phyloP scores from a whole-genome alignment of 2,888 invertebrate genomes.

The Lydus trimaculatus region DNA sequence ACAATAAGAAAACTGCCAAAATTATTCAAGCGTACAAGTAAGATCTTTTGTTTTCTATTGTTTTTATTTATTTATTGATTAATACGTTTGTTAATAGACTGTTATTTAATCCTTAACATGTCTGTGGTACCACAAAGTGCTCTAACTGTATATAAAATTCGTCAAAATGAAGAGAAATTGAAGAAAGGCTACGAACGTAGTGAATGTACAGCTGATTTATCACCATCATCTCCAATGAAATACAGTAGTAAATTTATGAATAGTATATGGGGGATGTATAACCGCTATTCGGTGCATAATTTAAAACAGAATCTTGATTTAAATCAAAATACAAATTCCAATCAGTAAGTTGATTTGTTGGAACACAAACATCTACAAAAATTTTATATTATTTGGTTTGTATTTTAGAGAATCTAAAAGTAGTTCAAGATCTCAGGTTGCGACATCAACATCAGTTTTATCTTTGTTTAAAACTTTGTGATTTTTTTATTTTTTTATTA shows the following conservation, averaged over 20 bases:
- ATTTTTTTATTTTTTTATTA: neutral
- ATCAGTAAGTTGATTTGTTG: neutral
- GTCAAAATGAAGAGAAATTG: conserved; percentile 67
- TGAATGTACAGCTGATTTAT: conserved; percentile 62
- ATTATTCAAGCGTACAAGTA: neutral
- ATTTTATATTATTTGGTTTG: conserved; percentile 40
- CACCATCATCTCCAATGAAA: conserved; percentile 67
- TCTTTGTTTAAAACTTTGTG: conserved; percentile 7
- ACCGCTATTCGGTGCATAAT: conserved; percentile 87
- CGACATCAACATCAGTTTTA: conserved; percentile 10
- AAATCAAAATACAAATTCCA: neutral
- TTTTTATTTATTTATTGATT: neutral
- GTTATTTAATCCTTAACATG: conserved; percentile 60
- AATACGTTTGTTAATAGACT: neutral
- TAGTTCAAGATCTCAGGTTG: conserved; percentile 17
- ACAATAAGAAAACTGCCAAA: too few relatives aligned
- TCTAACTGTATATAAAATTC: conserved; percentile 76
- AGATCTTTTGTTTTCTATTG: neutral
- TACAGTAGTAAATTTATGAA: conserved; percentile 90
- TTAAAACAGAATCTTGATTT: conserved; percentile 78
- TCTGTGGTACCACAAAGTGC: conserved; percentile 79
- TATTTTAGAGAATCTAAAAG: conserved; percentile 10
- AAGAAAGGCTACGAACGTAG: conserved; percentile 63
- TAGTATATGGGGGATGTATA: conserved; percentile 91
- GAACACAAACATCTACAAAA: too few relatives aligned